Evolutionary conservation across 2,888 invertebrate genomes (phyloP).

Genomic region (Dendrolimus pini): DNA sequence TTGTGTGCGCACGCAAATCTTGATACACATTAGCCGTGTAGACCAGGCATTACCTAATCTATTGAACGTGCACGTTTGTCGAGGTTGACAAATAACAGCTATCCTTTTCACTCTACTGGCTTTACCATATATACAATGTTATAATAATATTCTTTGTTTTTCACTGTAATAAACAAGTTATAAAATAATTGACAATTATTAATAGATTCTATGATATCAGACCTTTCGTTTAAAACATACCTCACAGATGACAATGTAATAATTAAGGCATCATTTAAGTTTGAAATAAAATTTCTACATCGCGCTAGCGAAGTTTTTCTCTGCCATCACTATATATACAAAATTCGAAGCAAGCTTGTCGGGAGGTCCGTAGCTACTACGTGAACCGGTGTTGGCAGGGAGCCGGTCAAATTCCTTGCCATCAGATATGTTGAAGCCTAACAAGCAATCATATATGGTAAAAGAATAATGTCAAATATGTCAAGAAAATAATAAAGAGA

Average conservation of each 20-base stretch:
- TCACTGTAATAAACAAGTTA: background rate
- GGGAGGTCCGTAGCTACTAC: constrained; percentile 73
- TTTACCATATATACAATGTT: constrained; percentile 5
- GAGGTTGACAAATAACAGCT: constrained; percentile 11
- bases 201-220: background rate
- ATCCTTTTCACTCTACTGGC: constrained; percentile 13
- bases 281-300: constrained; percentile 37
- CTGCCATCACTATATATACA: constrained; percentile 19
- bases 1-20: no score
- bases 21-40: no score
- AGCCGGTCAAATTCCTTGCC: constrained; percentile 64
- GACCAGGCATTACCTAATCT: background rate
- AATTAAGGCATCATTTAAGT: background rate
- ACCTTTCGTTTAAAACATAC: background rate
- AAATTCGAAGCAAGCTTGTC: fast-evolving
- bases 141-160: background rate
- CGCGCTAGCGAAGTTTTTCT: constrained; percentile 46
- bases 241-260: background rate
- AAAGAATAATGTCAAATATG: constrained; percentile 58
- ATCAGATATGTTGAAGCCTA: constrained; percentile 60
- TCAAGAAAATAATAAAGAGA: constrained; percentile 69
- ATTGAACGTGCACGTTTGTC: constrained; percentile 10
- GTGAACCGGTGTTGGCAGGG: constrained; percentile 60
- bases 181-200: background rate
- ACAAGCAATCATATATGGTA: constrained; percentile 61